Conservation (phyloP, 2,113 vertebrate species). For the Rhinoderma darwinii region DNA sequence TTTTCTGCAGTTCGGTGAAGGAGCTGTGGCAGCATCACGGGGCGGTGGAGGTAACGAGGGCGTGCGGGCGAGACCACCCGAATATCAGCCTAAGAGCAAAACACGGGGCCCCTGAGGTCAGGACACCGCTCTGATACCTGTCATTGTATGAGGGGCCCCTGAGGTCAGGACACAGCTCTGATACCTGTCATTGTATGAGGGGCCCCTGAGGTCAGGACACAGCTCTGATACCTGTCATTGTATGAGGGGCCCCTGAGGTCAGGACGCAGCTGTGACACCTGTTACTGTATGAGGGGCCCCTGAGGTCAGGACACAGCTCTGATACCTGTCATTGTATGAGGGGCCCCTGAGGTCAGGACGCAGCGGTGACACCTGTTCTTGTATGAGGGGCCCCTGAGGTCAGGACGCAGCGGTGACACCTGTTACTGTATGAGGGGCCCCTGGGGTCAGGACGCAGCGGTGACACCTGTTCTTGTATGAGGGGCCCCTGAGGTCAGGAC, state of each 20-base stretch:
- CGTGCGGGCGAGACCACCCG: too few species aligned
- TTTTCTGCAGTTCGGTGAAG: neutral
- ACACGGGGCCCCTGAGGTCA: neutral
- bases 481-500: neutral
- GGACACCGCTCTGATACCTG: neutral
- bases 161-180: neutral
- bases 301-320: neutral
- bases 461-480: neutral
- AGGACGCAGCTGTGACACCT: neutral
- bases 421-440: neutral
- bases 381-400: neutral
- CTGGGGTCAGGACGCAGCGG: neutral
- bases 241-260: neutral
- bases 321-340: neutral
- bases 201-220: too few species aligned
- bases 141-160: too few species aligned
- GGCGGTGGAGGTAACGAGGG: neutral
- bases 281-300: neutral
- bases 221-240: too few species aligned
- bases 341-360: too few species aligned
- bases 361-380: too few species aligned
- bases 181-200: too few species aligned
- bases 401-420: neutral
- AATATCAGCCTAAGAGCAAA: too few species aligned
- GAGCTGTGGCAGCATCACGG: conserved; percentile 10